Evolutionary conservation across 2,797 vertebrate genomes (phyloP).

Genomic region (Cossypha polioptera): DNA sequence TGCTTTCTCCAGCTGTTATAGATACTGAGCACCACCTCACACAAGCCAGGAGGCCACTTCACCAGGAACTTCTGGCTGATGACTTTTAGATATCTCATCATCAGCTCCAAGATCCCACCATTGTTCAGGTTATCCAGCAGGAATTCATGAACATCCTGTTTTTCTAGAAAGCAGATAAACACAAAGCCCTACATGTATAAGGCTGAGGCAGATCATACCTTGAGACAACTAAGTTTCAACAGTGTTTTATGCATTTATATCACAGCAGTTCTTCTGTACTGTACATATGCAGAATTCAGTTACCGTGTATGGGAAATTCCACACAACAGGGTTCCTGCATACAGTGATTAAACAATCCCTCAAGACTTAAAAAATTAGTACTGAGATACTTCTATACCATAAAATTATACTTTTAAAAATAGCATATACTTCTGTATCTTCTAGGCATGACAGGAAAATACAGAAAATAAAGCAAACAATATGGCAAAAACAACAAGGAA

Average conservation of each 20-base stretch:
- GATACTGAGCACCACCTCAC: slow-evolving; percentile 86
- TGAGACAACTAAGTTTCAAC: background rate
- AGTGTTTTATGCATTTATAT: background rate
- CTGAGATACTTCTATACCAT: background rate
- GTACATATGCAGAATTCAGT: too few relatives aligned
- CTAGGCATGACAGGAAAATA: background rate
- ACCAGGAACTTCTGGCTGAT: slow-evolving; percentile 88
- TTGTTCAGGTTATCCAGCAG: slow-evolving; percentile 88
- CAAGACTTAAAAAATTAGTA: background rate
- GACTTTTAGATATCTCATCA: slow-evolving; percentile 92
- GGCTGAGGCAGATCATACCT: background rate
- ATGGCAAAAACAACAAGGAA: background rate
- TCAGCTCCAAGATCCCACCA: slow-evolving; percentile 91
- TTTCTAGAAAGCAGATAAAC: slow-evolving; percentile 76
- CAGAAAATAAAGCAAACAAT: background rate
- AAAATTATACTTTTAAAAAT: background rate
- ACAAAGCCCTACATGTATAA: background rate
- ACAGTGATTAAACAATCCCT: background rate
- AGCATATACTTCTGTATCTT: background rate
- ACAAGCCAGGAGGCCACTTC: slow-evolving; percentile 89
- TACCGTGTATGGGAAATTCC: background rate
- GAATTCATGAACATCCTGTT: slow-evolving; percentile 90
- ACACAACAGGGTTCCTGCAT: background rate
- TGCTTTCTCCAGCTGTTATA: slow-evolving; percentile 92
- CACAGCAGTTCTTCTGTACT: background rate